Conservation (phyloP, 92 coral and sea anemone genomes). For the Epizoanthus illoricatus region DNA sequence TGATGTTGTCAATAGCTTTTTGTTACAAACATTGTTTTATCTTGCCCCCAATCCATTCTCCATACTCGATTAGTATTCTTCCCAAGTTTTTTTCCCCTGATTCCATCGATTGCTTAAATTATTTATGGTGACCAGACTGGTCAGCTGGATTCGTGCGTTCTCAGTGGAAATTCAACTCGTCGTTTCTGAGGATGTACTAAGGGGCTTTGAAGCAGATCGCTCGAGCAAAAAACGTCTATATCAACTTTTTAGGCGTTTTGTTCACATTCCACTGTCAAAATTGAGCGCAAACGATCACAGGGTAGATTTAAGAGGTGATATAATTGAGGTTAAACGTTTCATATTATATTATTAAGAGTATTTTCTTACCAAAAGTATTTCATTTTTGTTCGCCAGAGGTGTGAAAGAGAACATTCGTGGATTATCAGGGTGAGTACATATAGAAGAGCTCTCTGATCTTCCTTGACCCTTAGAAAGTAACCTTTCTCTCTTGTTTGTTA, state of each 20-base stretch:
- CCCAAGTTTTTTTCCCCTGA: background rate
- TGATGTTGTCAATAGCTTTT: background rate
- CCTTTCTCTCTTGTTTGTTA: background rate
- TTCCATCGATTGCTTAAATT: constrained; percentile 2
- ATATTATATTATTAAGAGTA: background rate
- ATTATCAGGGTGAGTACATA: constrained; percentile 73
- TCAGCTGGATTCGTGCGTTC: constrained; percentile 11
- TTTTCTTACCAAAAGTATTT: background rate
- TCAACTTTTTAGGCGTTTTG: background rate
- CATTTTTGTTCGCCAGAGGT: constrained; percentile 57
- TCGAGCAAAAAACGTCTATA: background rate
- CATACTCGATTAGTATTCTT: constrained; percentile 5
- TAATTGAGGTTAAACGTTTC: background rate
- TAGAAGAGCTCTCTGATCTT: background rate
- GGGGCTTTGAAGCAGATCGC: background rate
- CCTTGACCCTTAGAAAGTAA: background rate
- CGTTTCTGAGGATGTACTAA: background rate
- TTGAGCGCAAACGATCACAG: constrained; percentile 24
- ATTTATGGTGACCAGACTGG: constrained; percentile 16
- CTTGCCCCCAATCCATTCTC: background rate
- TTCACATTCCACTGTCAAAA: constrained; percentile 15
- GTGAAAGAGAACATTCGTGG: constrained; percentile 83
- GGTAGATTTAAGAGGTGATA: constrained; percentile 15
- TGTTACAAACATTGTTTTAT: background rate
- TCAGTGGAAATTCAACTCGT: background rate